Conservation (phyloP, 1,140 invertebrate genomes). For the Drosophila takahashii region DNA sequence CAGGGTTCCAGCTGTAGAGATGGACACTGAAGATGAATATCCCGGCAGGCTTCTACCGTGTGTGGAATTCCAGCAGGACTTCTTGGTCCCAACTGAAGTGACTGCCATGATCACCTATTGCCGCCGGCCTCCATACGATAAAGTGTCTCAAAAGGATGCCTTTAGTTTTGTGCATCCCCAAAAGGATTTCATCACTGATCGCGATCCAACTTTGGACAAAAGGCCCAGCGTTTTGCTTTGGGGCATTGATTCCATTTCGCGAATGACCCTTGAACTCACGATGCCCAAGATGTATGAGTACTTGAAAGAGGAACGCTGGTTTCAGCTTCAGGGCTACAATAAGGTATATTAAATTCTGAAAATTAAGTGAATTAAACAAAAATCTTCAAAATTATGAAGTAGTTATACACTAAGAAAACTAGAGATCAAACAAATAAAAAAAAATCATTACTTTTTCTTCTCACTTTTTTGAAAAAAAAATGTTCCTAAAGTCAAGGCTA, state of each 20-base stretch:
- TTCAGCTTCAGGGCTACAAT: slow-evolving; percentile 72
- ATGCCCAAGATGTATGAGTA: slow-evolving; percentile 66
- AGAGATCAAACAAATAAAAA: no score
- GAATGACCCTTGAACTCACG: slow-evolving; percentile 84
- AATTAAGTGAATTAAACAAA: not conserved
- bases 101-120: slow-evolving; percentile 64
- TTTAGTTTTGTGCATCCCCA: slow-evolving; percentile 66
- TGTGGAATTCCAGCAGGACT: slow-evolving; percentile 51
- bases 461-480: no score
- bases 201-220: not conserved
- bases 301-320: slow-evolving; percentile 51
- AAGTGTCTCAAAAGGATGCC: slow-evolving; percentile 57
- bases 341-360: slow-evolving; percentile 49
- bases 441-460: no score
- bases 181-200: not conserved
- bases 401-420: no score
- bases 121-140: slow-evolving; percentile 3
- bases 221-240: slow-evolving; percentile 67
- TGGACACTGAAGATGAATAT: not conserved
- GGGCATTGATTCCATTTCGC: slow-evolving; percentile 77
- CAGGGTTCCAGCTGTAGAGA: not conserved
- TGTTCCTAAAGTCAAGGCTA: no score
- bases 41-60: slow-evolving; percentile 53
- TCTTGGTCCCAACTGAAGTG: slow-evolving; percentile 50
- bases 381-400: not conserved